Base-by-base conservation (phyloP, 1,140 invertebrate species). In the Hypothenemus hampei region DNA sequence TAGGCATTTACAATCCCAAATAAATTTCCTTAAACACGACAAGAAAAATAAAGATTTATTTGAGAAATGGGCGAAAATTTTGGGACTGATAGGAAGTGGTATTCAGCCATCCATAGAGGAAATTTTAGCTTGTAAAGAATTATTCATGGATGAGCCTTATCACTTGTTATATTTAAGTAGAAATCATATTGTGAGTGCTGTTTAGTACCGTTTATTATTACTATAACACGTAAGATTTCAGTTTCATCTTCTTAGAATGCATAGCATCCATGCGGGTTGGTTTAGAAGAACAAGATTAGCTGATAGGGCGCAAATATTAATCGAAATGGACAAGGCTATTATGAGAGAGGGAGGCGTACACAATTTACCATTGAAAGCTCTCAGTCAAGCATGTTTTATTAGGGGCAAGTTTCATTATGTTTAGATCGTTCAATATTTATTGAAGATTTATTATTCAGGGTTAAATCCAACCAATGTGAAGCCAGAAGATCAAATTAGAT, bases 301-400 rank as follows among this genome's bases (percentile, higher is more conserved):
- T 45, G 81, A 87, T 56, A 77, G 81, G 68, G 86, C 87, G 5
- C 77, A 81, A 56, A 67, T 90, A 53, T 73, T 93, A 18, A 76
- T 83, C 63, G 77, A 82, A 69, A 86, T 91, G 81, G 91, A 94
- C 70, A 70, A 76, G 51, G 87, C 87, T 1, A 89, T 93, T 46
- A 61, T 77, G 11, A 77, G 80, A 47, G 89, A 92, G 73, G 89
- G 87, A n/a, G 83, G 86, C 36, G 74, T 82, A 1, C 75, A 75
- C 26, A 75, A 72, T 48, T 67, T 89, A 63, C 71, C 74, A 5
- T 69, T 71, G 19, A 82, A 86, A 22, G 78, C 83, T 1, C 65
- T 93, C 44, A 75, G 80, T 66, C 75, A 78, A 67, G 84, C 89
- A 62, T 82, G 81, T 68, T 74, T 67, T 44, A 73, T 81, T 22